A percentile compares a stretch with the other conserved stretches of the same genome.
Evolutionary conservation across 2,888 invertebrate genomes (phyloP).

Genomic region (Geophilus truncorum): DNA sequence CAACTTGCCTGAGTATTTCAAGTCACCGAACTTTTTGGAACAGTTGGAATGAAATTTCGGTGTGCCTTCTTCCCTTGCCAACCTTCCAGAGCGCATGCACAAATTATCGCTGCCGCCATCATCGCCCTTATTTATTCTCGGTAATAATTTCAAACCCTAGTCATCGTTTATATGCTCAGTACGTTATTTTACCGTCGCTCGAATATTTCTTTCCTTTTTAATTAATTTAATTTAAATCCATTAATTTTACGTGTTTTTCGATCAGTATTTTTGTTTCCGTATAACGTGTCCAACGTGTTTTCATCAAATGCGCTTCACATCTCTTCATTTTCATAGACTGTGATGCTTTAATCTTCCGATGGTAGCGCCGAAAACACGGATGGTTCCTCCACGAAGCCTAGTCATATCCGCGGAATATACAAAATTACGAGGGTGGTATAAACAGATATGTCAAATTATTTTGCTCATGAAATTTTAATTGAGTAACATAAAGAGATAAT

Average conservation of each 20-base stretch:
- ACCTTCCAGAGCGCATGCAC: slow-evolving; percentile 35
- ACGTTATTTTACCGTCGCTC: slow-evolving; percentile 13
- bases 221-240: not conserved
- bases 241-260: not conserved
- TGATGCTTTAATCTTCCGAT: slow-evolving; percentile 20
- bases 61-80: slow-evolving; percentile 34
- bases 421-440: not conserved
- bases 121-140: slow-evolving; percentile 28
- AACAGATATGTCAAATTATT: slow-evolving; percentile 10
- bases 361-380: slow-evolving; percentile 20
- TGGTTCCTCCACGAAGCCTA: slow-evolving; percentile 9
- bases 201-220: not conserved
- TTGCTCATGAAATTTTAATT: slow-evolving; percentile 11
- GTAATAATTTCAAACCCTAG: slow-evolving; percentile 18
- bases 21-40: slow-evolving; percentile 98
- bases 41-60: slow-evolving; percentile 73
- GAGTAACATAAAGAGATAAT: not conserved
- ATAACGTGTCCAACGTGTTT: not conserved
- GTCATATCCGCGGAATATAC: not conserved
- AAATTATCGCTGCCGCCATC: slow-evolving; percentile 24
- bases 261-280: not conserved
- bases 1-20: slow-evolving; percentile 98
- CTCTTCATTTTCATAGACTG: slow-evolving; percentile 18
- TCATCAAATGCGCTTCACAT: slow-evolving; percentile 13
- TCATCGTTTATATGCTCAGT: slow-evolving; percentile 25